These are phyloP conservation scores for Scylla paramamosain DNA, from an alignment of 1,140 invertebrate genomes.

Conservation along the genomic window DNA sequence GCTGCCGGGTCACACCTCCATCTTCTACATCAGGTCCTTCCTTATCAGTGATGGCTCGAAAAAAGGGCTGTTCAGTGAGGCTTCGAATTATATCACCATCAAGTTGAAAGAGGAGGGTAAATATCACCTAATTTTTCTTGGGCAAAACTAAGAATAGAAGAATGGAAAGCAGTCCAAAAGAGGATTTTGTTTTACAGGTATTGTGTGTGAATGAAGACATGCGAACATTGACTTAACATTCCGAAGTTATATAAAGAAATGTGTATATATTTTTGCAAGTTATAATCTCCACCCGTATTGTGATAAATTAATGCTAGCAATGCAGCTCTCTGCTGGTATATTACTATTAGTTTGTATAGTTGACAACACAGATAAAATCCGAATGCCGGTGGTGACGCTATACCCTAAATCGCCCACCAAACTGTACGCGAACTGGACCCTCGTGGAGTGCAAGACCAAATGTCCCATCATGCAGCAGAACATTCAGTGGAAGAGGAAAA, in stretches of 20 bases:
- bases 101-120: constrained; percentile 47
- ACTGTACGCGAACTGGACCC: constrained; percentile 9
- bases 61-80: constrained; percentile 42
- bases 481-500: constrained; percentile 18
- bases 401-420: constrained; percentile 1
- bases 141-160: too few relatives aligned
- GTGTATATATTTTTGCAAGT: too few relatives aligned
- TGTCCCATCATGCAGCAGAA: constrained; percentile 15
- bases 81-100: not conserved
- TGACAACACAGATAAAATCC: not conserved
- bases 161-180: too few relatives aligned
- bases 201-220: too few relatives aligned
- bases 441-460: not conserved
- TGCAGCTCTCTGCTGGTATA: too few relatives aligned
- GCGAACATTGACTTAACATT: too few relatives aligned
- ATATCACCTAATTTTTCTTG: not conserved
- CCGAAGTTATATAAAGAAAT: too few relatives aligned
- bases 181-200: too few relatives aligned
- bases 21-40: constrained; percentile 57
- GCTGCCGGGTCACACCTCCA: constrained; percentile 15
- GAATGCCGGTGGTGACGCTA: not conserved
- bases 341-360: not conserved
- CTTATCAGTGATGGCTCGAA: not conserved
- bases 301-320: too few relatives aligned
- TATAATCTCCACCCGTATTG: too few relatives aligned